Conservation (phyloP, 2,113 vertebrate genomes). For the Cariama cristata region DNA sequence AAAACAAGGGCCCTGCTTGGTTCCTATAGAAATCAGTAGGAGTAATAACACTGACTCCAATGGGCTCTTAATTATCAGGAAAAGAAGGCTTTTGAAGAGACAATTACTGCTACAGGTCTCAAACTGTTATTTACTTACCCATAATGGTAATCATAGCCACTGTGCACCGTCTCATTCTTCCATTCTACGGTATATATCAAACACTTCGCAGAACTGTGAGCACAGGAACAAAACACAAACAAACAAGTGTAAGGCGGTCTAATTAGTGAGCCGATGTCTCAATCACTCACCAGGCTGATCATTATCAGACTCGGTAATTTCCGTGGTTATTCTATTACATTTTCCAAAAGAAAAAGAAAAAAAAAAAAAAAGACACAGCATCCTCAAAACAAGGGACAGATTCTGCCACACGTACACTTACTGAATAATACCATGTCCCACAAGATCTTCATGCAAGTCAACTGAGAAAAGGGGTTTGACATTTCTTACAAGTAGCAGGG, state of each 20-base stretch:
- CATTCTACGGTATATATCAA: background rate
- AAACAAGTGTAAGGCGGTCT: background rate
- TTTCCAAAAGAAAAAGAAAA: background rate
- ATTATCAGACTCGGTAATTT: background rate
- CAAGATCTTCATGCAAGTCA: background rate
- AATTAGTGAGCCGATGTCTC: slow-evolving; percentile 4
- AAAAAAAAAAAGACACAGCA: background rate
- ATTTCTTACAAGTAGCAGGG: background rate
- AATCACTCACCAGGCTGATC: background rate
- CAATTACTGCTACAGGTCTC: slow-evolving; percentile 45
- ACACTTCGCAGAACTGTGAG: background rate
- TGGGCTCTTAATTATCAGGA: background rate
- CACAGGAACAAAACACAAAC: slow-evolving; percentile 13
- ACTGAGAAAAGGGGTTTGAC: background rate
- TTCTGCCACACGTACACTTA: background rate
- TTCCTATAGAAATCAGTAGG: background rate
- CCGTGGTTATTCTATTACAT: background rate
- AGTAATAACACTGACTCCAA: background rate
- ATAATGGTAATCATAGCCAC: slow-evolving; percentile 39
- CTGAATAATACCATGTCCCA: background rate
- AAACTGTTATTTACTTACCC: slow-evolving; percentile 64
- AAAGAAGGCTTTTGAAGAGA: slow-evolving; percentile 25
- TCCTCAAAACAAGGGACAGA: background rate
- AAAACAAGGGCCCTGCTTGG: background rate
- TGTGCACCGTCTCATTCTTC: background rate